A percentile compares a stretch with the other conserved stretches of the same genome.
These are phyloP conservation scores for Urechis unicinctus DNA, from an alignment of 2,888 invertebrate species.

Conservation along the genomic window DNA sequence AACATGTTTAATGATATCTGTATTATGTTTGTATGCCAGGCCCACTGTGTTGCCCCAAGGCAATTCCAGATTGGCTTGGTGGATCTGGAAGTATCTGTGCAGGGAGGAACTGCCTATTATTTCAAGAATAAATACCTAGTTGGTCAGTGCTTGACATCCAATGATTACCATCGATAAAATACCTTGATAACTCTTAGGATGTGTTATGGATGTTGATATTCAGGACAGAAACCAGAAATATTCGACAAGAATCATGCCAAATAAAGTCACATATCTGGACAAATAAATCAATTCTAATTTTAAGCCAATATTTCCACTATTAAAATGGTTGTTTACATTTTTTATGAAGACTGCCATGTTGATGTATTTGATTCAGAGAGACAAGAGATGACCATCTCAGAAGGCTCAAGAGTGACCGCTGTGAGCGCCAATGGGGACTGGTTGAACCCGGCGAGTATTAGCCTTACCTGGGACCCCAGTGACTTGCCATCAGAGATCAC, in stretches of 20 bases:
- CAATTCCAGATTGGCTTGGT: background rate
- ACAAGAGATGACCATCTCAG: background rate
- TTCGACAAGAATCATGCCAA: too few species aligned
- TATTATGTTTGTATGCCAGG: background rate
- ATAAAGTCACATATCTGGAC: too few species aligned
- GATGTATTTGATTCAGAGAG: too few species aligned
- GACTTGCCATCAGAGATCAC: background rate
- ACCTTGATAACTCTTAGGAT: too few species aligned
- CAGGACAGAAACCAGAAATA: too few species aligned
- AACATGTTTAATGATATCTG: too few species aligned
- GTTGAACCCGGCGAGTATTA: conserved; percentile 2
- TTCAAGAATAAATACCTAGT: conserved; percentile 1
- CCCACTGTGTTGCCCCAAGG: conserved; percentile 3
- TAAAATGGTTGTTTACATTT: too few species aligned
- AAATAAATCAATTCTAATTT: too few species aligned
- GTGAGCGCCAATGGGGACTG: conserved; percentile 3
- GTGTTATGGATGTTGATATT: too few species aligned
- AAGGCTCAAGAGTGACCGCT: background rate
- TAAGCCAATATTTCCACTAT: too few species aligned
- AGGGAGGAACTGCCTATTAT: conserved; percentile 1
- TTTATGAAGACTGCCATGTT: too few species aligned
- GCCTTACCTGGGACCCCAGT: background rate
- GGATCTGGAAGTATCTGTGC: background rate
- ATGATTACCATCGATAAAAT: too few species aligned
- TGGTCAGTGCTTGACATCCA: background rate